Base-by-base conservation (phyloP, 1,140 invertebrate genomes). In the Apolygus lucorum region DNA sequence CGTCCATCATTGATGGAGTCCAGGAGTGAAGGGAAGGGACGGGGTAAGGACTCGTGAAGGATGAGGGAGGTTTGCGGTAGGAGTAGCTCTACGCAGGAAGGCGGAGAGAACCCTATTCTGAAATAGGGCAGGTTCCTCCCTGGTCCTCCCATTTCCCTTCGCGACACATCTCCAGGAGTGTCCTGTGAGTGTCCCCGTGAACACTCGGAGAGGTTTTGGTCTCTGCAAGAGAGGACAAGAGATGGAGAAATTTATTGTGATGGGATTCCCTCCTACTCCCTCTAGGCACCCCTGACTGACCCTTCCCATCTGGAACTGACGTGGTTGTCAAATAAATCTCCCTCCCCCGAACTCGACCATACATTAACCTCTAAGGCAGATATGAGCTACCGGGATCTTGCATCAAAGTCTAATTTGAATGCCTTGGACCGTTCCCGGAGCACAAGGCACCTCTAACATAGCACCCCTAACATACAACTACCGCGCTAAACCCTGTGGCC, bases 371-470 rank as follows among this genome's bases (percentile, higher is more conserved):
- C 34, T 17, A 17, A 11, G 34, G 34, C 34, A 17, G 34, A 49
- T 49, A 49, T 49, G 34, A 49, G 34, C 8, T 49, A 49, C 34
- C 34, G 34, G 17, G 34, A 49, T 49, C 34, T 49, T 49, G 34
- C 34, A 49, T 49, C 34, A 49, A 49, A 49, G 34, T 49, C 34
- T 49, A 49, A 49, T 49, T 49, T 49, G 34, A 49, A 49, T 49
- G 34, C 34, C 34, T 49, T 49, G 34, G 17, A 49, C 34, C 34
- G 17, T 8, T 17, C 17, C 8, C 8, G 34, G 8, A 11, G 8
- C 17, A 49, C 8, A 49, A 8, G 8, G 34, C 34, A 17, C 8
- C 8, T 49, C 34, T 17, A 49, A 17, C 8, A 17, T 17, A 49
- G 34, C 34, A 8, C 17, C 17, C 34, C 8, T 8, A 11, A 17